These are phyloP conservation scores for Myotis yumanensis DNA, from an alignment of 2,113 vertebrate species.

Conservation along the genomic window DNA sequence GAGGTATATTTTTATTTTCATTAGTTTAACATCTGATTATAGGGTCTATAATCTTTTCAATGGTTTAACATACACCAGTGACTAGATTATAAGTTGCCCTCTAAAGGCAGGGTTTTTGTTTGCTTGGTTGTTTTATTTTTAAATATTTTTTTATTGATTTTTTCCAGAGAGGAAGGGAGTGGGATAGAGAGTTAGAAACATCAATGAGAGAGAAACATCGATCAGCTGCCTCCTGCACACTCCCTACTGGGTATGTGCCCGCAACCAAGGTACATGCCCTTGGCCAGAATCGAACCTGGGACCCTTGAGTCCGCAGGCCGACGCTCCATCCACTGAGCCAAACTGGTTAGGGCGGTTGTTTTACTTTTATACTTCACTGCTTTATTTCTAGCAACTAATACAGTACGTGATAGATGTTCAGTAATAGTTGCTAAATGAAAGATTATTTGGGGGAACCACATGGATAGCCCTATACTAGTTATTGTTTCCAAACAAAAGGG, in stretches of 20 bases:
- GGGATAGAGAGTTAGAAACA: no score
- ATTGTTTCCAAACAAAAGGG: background rate
- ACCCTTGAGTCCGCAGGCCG: no score
- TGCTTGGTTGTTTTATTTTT: background rate
- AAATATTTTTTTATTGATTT: no score
- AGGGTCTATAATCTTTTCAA: background rate
- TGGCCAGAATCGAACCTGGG: no score
- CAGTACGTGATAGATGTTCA: background rate
- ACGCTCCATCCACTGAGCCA: no score
- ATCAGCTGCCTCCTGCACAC: no score
- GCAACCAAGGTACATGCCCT: no score
- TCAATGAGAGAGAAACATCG: no score
- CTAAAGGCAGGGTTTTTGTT: background rate
- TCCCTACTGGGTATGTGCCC: no score
- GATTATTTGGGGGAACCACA: background rate
- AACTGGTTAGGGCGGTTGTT: background rate
- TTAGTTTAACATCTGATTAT: background rate
- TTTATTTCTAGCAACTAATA: background rate
- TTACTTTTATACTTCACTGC: background rate
- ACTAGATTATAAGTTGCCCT: background rate
- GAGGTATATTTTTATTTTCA: slow-evolving; percentile 2
- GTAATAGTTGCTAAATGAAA: background rate
- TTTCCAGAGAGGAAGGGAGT: no score
- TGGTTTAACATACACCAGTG: background rate
- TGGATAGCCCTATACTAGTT: background rate